Percentiles rank a stretch among this genome's conserved stretches.
phyloP scores from a whole-genome alignment of 1,140 invertebrate genomes.

The Neodiprion virginianus region DNA sequence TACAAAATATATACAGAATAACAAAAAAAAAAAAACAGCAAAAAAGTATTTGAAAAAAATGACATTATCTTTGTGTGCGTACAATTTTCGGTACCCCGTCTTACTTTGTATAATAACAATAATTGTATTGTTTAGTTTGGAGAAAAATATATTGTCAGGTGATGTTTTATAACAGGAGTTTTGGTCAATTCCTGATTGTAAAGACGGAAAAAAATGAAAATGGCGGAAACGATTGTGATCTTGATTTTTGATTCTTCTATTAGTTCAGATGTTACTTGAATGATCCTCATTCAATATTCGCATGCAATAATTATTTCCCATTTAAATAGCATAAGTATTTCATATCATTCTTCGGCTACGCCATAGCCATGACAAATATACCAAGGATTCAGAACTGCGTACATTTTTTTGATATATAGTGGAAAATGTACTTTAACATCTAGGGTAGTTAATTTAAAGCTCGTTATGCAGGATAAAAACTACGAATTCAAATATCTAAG shows the following conservation, averaged over 20 bases:
- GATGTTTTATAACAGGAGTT: slow-evolving; percentile 50
- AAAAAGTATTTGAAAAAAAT: slow-evolving; percentile 34
- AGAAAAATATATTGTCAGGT: slow-evolving; percentile 60
- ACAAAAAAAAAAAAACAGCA: slow-evolving; percentile 30
- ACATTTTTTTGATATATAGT: no score
- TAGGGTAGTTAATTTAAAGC: no score
- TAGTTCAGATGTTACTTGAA: background rate
- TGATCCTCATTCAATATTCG: background rate
- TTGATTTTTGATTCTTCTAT: background rate
- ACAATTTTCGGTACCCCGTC: slow-evolving; percentile 55
- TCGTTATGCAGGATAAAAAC: no score
- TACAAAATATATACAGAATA: slow-evolving; percentile 55
- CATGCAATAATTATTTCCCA: no score
- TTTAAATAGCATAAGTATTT: no score
- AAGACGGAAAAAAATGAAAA: no score
- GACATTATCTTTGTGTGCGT: slow-evolving; percentile 52
- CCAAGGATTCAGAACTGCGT: no score
- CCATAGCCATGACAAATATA: no score
- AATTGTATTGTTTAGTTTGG: slow-evolving; percentile 58
- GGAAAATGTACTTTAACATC: no score
- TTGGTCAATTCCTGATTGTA: background rate
- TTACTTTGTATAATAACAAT: slow-evolving; percentile 60
- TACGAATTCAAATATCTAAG: no score
- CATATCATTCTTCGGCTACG: no score
- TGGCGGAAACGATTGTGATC: background rate